A percentile compares a stretch with the other conserved stretches of the same genome.
These are phyloP conservation scores for Chrysogorgia sp. DNA, from an alignment of 92 coral and sea anemone species.

Conservation along the genomic window DNA sequence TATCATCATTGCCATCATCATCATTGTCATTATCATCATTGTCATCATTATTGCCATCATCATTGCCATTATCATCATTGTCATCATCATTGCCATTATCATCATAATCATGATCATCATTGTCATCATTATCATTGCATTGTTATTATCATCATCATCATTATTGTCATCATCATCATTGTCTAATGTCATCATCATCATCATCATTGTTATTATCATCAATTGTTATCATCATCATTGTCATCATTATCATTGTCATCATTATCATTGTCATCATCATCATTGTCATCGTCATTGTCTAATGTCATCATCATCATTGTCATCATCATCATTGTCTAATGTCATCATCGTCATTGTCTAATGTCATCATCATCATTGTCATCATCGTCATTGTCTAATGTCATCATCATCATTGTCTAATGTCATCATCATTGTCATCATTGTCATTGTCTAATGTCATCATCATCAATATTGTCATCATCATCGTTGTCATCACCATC, in stretches of 20 bases:
- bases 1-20: too few relatives aligned
- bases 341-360: not conserved
- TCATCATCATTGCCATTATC: too few relatives aligned
- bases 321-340: not conserved
- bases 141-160: slow-evolving; percentile 1
- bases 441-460: not conserved
- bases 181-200: slow-evolving; percentile 65
- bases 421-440: slow-evolving; percentile 13
- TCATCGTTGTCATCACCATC: not conserved
- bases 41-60: too few relatives aligned
- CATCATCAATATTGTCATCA: slow-evolving; percentile 12
- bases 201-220: too few relatives aligned
- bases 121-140: not conserved
- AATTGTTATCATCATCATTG: too few relatives aligned
- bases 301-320: not conserved
- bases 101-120: not conserved
- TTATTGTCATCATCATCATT: slow-evolving; percentile 49
- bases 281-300: not conserved
- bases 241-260: slow-evolving; percentile 1
- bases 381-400: not conserved
- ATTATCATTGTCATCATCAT: slow-evolving; percentile 1
- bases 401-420: not conserved
- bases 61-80: too few relatives aligned
- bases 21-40: too few relatives aligned
- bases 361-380: not conserved